Percentiles rank a stretch among this genome's conserved stretches.
Evolutionary conservation across 2,888 invertebrate species (phyloP).

Genomic region (Drosophila nr. perissopoda): DNA sequence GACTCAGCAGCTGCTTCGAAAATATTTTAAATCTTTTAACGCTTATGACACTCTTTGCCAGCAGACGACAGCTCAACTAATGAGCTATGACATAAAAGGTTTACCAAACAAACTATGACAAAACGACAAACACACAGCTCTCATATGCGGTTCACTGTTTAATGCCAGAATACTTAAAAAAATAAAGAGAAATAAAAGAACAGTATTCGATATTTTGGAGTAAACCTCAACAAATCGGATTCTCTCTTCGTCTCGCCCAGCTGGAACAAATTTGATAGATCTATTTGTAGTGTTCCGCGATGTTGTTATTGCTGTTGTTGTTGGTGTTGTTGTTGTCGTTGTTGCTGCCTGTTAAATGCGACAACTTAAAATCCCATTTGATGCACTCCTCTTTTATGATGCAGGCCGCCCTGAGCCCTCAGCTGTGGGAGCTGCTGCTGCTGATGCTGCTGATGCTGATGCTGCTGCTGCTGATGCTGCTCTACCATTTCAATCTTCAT

Average conservation of each 20-base stretch:
- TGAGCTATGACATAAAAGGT: conserved; percentile 75
- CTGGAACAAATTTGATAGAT: conserved; percentile 75
- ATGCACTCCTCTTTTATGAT: conserved; percentile 79
- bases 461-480: conserved; percentile 32
- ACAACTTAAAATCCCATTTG: conserved; percentile 82
- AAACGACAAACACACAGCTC: conserved; percentile 31
- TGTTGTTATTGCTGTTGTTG: conserved; percentile 23
- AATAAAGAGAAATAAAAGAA: conserved; percentile 26
- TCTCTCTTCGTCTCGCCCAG: conserved; percentile 30
- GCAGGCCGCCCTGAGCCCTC: conserved; percentile 39
- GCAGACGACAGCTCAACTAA: conserved; percentile 58
- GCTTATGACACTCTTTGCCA: conserved; percentile 51
- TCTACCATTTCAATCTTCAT: conserved; percentile 76
- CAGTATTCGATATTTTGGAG: conserved; percentile 35
- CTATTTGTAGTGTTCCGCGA: conserved; percentile 74
- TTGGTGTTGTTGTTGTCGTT: conserved; percentile 18
- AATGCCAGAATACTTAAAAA: conserved; percentile 41
- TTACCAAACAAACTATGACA: conserved; percentile 63
- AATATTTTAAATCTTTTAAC: conserved; percentile 60
- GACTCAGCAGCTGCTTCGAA: conserved; percentile 43
- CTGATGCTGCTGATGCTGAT: conserved; percentile 28
- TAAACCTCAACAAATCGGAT: conserved; percentile 54
- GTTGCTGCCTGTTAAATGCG: conserved; percentile 75
- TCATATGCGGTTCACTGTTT: conserved; percentile 29
- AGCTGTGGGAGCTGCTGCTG: conserved; percentile 29